Evolutionary conservation across 2,113 vertebrate species (phyloP), one percentile per base, ranked within the genome.

Genomic region (Syngnathus scovelli): DNA sequence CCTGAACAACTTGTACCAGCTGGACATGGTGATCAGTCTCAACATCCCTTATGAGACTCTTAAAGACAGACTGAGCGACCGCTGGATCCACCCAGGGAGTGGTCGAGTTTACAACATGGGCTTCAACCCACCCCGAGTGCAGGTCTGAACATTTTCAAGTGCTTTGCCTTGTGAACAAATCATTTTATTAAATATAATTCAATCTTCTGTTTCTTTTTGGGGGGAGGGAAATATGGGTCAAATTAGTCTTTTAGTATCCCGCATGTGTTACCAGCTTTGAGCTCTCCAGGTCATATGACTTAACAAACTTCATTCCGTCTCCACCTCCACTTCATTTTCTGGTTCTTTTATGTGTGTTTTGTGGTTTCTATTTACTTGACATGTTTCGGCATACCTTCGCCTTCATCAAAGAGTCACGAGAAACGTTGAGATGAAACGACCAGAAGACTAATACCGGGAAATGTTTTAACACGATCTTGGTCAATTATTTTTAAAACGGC

Each of bases 81-180:
- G 95, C 66, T 98, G 96, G 96, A 85, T 96, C 72, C 96, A 98
- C 69, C 94, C 86, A 0, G 67, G 78, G 69, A 98, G 97, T 0
- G 95, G 97, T 1, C 91, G 97, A 69, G 95, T 98, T 21, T 99
- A 98, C 87, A 99, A 98, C 86, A 90, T 94, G 93, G 92, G 93
- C 83, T 98, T 97, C 90, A 97, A 98, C 79, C 94, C 95, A 0
- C 95, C 96, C 10, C 90, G 79, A 0, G 84, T 91, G 1, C 90
- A 89, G 70, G 97, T 98, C 64, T 81, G 88, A 12, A 55, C 54
- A 38, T 12, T 8, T n/a, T 37, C 27, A 63, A 63, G 10, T 63
- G 37, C 1, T 4, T 23, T 63, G 11, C 15, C n/a, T 39, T 46
- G 48, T 33, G 19, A 44, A 48, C 49, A 52, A 52, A 21, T 52